Conservation (phyloP, 2,113 vertebrate genomes). For the Fulica atra region DNA sequence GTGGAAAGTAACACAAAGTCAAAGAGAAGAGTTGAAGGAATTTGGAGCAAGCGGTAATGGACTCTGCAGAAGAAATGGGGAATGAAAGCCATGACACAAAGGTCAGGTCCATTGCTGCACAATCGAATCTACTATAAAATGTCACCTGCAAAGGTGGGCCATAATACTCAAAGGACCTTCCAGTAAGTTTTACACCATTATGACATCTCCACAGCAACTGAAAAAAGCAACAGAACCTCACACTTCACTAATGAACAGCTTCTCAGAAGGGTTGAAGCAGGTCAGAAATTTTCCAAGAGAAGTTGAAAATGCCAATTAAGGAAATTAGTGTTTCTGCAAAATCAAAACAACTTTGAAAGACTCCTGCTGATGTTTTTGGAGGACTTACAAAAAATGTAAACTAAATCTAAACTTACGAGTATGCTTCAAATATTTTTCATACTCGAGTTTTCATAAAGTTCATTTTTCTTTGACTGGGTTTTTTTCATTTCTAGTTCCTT, state of each 20-base stretch:
- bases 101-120: not conserved
- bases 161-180: not conserved
- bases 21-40: conserved; percentile 15
- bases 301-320: not conserved
- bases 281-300: not conserved
- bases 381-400: not conserved
- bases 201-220: not conserved
- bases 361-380: not conserved
- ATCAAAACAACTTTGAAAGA: not conserved
- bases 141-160: conserved; percentile 2
- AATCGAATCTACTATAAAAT: not conserved
- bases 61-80: not conserved
- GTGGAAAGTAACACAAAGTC: conserved; percentile 32
- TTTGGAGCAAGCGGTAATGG: not conserved
- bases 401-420: not conserved
- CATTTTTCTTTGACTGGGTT: not conserved
- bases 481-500: not conserved
- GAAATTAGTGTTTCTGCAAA: not conserved
- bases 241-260: not conserved
- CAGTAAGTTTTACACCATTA: not conserved
- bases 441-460: not conserved
- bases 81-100: not conserved
- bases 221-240: not conserved
- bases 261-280: not conserved
- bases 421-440: not conserved